These are phyloP conservation scores for Apamea crenata DNA, from an alignment of 2,888 invertebrate species.

Conservation along the genomic window DNA sequence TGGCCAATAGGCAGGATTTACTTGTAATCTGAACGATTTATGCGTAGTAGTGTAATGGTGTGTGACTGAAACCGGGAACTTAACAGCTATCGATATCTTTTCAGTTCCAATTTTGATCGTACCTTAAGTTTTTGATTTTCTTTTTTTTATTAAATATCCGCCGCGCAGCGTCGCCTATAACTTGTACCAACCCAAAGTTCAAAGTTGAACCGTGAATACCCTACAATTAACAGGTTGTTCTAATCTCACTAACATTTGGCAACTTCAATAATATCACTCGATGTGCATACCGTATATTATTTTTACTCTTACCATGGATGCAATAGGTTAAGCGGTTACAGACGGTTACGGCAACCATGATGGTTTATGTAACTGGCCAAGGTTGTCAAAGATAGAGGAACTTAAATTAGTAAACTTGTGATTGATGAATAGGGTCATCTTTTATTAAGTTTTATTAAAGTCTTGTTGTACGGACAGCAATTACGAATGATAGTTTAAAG, in stretches of 20 bases:
- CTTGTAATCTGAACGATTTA: too few species aligned
- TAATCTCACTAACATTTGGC: conserved; percentile 71
- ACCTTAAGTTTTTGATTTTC: too few species aligned
- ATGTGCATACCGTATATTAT: conserved; percentile 36
- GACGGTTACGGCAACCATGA: conserved; percentile 31
- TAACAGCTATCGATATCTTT: too few species aligned
- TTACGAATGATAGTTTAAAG: too few species aligned
- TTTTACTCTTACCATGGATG: conserved; percentile 58
- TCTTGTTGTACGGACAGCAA: too few species aligned
- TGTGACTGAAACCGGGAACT: too few species aligned
- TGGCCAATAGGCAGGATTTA: too few species aligned
- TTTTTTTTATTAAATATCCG: not conserved
- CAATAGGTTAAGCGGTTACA: conserved; percentile 65
- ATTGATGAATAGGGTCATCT: not conserved
- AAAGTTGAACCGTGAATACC: conserved; percentile 70
- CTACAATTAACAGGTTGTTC: conserved; percentile 68
- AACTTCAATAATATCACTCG: conserved; percentile 65
- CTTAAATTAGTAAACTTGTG: not conserved
- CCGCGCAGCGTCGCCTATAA: conserved; percentile 9
- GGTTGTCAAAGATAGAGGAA: not conserved
- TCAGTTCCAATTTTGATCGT: too few species aligned
- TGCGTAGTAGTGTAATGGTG: too few species aligned
- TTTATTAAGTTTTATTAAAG: too few species aligned
- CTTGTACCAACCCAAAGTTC: conserved; percentile 66
- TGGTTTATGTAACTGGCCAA: conserved; percentile 27